Percentiles rank a stretch among this genome's conserved stretches.
phyloP scores from a whole-genome alignment of 2,888 invertebrate genomes.

The Polydrusus pterygomalis region DNA sequence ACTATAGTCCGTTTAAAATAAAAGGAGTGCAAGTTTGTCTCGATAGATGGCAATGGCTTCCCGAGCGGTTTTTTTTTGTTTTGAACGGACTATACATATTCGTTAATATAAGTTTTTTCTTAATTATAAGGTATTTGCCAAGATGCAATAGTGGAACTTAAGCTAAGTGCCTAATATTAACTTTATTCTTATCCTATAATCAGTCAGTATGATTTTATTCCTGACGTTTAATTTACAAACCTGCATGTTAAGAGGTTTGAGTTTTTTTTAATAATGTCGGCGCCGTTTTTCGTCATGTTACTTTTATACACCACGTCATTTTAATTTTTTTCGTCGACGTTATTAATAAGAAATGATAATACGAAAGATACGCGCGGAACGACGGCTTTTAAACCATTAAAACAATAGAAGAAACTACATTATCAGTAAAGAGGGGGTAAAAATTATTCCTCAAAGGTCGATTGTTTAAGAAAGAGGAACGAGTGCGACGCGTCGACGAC shows the following conservation, averaged over 20 bases:
- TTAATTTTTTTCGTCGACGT: neutral
- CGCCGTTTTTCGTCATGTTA: slow-evolving; percentile 5
- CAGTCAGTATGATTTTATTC: slow-evolving; percentile 44
- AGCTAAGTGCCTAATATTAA: slow-evolving; percentile 53
- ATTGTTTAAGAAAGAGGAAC: too few species aligned
- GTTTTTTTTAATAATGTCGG: slow-evolving; percentile 34
- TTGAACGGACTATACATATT: slow-evolving; percentile 41
- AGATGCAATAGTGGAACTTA: slow-evolving; percentile 54
- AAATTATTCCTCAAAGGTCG: too few species aligned
- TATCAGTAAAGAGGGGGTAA: too few species aligned
- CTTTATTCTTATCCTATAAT: slow-evolving; percentile 35
- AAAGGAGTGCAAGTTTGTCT: neutral
- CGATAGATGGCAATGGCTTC: too few species aligned
- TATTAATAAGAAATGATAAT: slow-evolving; percentile 6
- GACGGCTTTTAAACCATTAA: neutral
- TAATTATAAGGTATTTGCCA: slow-evolving; percentile 53
- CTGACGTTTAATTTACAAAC: slow-evolving; percentile 40
- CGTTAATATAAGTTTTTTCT: slow-evolving; percentile 50
- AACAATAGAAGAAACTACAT: too few species aligned
- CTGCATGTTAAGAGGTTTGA: slow-evolving; percentile 48
- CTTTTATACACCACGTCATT: neutral
- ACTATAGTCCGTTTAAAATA: slow-evolving; percentile 43
- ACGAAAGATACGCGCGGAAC: slow-evolving; percentile 6
- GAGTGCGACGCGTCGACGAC: too few species aligned
- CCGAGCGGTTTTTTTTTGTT: slow-evolving; percentile 6